Evolutionary conservation across 2,797 vertebrate genomes (phyloP), one percentile per base, ranked within the genome.

Genomic region (Coccyzus lansbergi): DNA sequence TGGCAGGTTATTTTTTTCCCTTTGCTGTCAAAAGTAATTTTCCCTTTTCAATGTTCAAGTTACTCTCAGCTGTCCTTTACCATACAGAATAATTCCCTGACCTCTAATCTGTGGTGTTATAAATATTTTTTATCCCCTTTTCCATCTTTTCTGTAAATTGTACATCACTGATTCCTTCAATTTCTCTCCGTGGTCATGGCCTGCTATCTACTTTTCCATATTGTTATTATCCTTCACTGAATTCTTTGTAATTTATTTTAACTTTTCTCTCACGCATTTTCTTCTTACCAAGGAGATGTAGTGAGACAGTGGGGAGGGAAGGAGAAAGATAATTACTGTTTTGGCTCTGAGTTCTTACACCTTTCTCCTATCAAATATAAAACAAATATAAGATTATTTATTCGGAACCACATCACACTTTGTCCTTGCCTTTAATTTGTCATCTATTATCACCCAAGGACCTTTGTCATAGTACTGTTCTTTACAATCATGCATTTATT

Each of bases 341-440:
- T 68, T 48, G 71, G 19, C 19, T 84, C 24, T 18, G 78, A 1
- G 1, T 72, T 84, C 77, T 91, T 67, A 71, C 51, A 46, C 64
- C 34, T 76, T 84, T 83, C 31, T 88, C 40, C 78, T 51, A 34
- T 3, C 18, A 86, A 81, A 19, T 42, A 78, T 34, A 92, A 87
- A 94, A 72, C 48, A 94, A 94, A 88, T 62, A 90, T 52, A 25
- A 76, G 83, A 93, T 93, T 83, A 90, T 89, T 92, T 95, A 83
- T 72, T 92, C 88, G 80, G 78, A 94, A 87, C 31, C 68, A 52
- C 58, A 90, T 67, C 80, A 83, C n/a, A 63, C 60, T 91, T 85
- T 69, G 83, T 93, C 86, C 84, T 91, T 92, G 83, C 78, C 71
- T 92, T 92, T 93, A 91, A 94, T 95, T 95, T 95, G 68, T 90